These are phyloP conservation scores for Struthio camelus DNA, from an alignment of 2,113 vertebrate species.

Conservation along the genomic window DNA sequence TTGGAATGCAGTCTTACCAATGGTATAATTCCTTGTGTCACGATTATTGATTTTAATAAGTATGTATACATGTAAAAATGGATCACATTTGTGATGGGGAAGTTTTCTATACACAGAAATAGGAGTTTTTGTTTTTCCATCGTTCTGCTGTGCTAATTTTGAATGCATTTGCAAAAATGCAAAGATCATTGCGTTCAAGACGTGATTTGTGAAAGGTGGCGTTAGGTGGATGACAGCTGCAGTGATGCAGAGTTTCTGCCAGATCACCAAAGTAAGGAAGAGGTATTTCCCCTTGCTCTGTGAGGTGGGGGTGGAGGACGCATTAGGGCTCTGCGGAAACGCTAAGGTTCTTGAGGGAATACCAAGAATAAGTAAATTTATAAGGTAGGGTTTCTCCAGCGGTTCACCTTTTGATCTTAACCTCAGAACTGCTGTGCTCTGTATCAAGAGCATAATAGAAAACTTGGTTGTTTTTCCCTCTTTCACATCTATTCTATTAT, in stretches of 20 bases:
- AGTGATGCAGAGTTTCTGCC: background rate
- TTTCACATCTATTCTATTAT: background rate
- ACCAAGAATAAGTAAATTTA: background rate
- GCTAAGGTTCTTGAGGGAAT: background rate
- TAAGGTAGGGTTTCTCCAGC: background rate
- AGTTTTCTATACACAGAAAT: background rate
- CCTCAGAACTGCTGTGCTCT: background rate
- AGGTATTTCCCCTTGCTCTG: background rate
- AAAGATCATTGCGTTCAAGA: background rate
- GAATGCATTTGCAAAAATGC: background rate
- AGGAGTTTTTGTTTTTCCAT: background rate
- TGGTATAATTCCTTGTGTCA: background rate
- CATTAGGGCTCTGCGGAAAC: background rate
- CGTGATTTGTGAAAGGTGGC: background rate
- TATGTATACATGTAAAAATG: background rate
- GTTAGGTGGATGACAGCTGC: rapidly evolving
- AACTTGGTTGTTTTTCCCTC: background rate
- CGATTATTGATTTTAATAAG: background rate
- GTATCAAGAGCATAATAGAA: background rate
- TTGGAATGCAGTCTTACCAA: background rate
- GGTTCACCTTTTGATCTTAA: background rate
- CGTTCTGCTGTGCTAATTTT: background rate
- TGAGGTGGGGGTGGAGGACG: background rate
- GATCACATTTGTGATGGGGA: background rate
- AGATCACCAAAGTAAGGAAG: background rate